Evolutionary conservation across 2,113 vertebrate species (phyloP), one percentile per base, ranked within the genome.

Genomic region (Oreochromis aureus): DNA sequence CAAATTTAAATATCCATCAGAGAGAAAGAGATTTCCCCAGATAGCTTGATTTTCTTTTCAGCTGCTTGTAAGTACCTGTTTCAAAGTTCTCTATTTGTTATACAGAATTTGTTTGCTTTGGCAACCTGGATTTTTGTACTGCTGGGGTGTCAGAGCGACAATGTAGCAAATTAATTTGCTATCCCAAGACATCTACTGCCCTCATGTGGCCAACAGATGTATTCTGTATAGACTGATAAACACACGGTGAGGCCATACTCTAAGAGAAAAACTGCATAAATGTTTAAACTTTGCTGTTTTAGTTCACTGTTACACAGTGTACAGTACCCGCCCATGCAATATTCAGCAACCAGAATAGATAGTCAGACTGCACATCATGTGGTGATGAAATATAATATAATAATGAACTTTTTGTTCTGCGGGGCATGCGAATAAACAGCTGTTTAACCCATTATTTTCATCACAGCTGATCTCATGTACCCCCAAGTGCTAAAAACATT

Each of bases 121-220:
- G 41, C 81, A 81, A 12, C 1, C 22, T 71, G 32, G 63, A 22
- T 86, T 85, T 90, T 58, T 87, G 86, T 16, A 76, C 58, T 83
- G n/a, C 48, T 56, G 36, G 63, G 34, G 32, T 34, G 27, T 82
- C 69, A 80, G 30, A 24, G 46, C 24, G 7, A 48, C 58, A 55
- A 4, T 63, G 48, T 76, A 55, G 76, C 53, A 54, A 69, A 82
- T 81, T 1, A 58, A 79, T n/a, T 46, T 61, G 13, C 61, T 59
- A 71, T 91, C 9, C 19, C 34, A 84, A 81, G 87, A 86, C 56
- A 87, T 79, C 19, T 92, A 94, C 94, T 96, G 95, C 94, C 95
- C 94, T 80, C 96, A 83, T 87, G 95, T 95, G 96, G 94, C 9
- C 56, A 76, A 48, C 56, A 80, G 1, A 80, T 22, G 3, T 51